Conservation (phyloP, 2,797 vertebrate genomes). For the Eupleurogrammus muticus region DNA sequence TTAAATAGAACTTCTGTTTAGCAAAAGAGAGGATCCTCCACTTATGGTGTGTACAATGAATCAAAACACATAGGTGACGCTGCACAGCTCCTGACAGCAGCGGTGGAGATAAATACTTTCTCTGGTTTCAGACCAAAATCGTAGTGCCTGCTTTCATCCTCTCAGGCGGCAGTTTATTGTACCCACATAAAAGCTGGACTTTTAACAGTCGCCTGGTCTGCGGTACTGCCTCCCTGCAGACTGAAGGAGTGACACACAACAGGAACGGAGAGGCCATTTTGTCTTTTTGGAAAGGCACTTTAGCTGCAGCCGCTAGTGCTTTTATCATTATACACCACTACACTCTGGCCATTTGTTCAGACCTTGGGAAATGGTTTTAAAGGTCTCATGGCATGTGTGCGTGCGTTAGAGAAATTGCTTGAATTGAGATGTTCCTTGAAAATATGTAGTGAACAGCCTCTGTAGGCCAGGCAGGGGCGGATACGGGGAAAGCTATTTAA, state of each 20-base stretch:
- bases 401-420: constrained; percentile 43
- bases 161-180: constrained; percentile 33
- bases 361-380: constrained; percentile 75
- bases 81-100: constrained; percentile 8
- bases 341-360: constrained; percentile 68
- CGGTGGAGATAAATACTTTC: not conserved
- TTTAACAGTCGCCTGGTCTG: too few species aligned
- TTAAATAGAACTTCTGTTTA: constrained; percentile 11
- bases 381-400: constrained; percentile 37
- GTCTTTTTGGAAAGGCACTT: constrained; percentile 69
- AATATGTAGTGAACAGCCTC: constrained; percentile 61
- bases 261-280: constrained; percentile 62
- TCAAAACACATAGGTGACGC: constrained; percentile 25
- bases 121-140: constrained; percentile 5
- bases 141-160: constrained; percentile 17
- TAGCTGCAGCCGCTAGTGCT: constrained; percentile 66
- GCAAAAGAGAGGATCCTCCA: not conserved
- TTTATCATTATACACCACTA: constrained; percentile 71
- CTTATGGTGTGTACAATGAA: not conserved
- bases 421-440: constrained; percentile 72
- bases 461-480: constrained; percentile 46
- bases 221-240: constrained; percentile 36
- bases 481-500: constrained; percentile 68
- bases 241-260: constrained; percentile 55
- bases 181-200: constrained; percentile 49